These are phyloP conservation scores for Charadrius vociferus DNA, from an alignment of 2,113 vertebrate genomes.

Conservation along the genomic window DNA sequence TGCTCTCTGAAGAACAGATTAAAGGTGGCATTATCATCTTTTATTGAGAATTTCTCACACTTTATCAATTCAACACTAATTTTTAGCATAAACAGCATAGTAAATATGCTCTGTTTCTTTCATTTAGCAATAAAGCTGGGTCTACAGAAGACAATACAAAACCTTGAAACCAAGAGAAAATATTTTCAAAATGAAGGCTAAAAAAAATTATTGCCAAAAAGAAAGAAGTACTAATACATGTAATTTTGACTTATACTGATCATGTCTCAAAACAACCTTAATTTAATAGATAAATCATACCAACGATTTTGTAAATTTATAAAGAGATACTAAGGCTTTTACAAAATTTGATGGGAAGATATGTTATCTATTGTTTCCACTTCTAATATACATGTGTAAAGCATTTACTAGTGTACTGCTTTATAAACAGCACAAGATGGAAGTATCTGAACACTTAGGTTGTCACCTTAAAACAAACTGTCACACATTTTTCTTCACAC, in stretches of 20 bases:
- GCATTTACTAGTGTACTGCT: slow-evolving; percentile 42
- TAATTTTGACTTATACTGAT: not conserved
- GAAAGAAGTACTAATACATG: not conserved
- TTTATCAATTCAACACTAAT: not conserved
- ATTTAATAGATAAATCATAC: slow-evolving; percentile 17
- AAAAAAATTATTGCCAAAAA: not conserved
- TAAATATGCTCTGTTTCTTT: not conserved
- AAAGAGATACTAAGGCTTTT: not conserved
- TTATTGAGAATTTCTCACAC: slow-evolving; percentile 5
- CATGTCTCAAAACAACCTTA: not conserved
- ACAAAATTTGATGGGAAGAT: slow-evolving; percentile 25
- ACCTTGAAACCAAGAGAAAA: not conserved
- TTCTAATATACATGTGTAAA: slow-evolving; percentile 57
- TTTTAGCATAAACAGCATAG: not conserved
- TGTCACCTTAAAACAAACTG: slow-evolving; percentile 86
- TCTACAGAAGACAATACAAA: not conserved
- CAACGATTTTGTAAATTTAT: not conserved
- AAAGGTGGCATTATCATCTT: slow-evolving; percentile 18
- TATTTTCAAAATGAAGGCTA: not conserved
- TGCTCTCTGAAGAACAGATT: not conserved
- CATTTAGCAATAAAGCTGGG: not conserved
- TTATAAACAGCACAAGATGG: slow-evolving; percentile 75
- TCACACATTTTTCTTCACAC: slow-evolving; percentile 84
- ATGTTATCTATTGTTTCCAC: slow-evolving; percentile 28
- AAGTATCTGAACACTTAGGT: slow-evolving; percentile 80